Base-by-base conservation (phyloP, 2,797 vertebrate genomes). In the Myotis myotis region DNA sequence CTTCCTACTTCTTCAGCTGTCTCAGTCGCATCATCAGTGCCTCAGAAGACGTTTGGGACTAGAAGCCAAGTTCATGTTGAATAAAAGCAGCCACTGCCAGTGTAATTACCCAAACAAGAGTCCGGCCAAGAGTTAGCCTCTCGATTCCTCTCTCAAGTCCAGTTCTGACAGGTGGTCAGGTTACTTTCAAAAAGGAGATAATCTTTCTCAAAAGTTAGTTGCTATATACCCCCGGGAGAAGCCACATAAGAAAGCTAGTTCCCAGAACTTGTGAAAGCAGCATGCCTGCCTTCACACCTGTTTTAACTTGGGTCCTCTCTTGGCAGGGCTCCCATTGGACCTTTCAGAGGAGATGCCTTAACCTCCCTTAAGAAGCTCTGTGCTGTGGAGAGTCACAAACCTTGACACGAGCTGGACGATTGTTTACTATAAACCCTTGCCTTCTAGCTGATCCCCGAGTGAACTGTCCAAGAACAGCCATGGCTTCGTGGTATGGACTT, bases 121-220 rank as follows among this genome's bases (percentile, higher is more conserved):
- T 36, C 74, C n/a, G 28, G 78, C 91, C 88, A 76, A 55, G n/a
- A 60, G 87, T 70, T 78, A 87, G 68, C 82, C 28, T 72, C 81
- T 93, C 8, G 8, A 80, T 64, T 70, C 76, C 78, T 89, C 72
- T 85, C 64, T 9, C 30, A 82, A 87, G 38, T 79, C 72, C 44
- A 70, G 87, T 89, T 94, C 93, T 89, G 87, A 96, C 95, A 97
- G 78, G 92, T 92, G 87, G 72, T 97, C 76, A 78, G 68, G 81
- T 92, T 94, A 94, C 91, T 95, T 89, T 71, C 57, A 72, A 66
- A 95, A 93, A 88, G 87, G 79, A 96, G 78, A 90, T 94, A 72
- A 95, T 91, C 83, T 94, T 95, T 93, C 71, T 97, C 80, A 83
- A 76, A 94, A 93, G 80, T 83, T 75, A 97, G 71, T 76, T 94